These are phyloP conservation scores for Chorisops tibialis DNA, from an alignment of 2,888 invertebrate genomes.

Conservation along the genomic window DNA sequence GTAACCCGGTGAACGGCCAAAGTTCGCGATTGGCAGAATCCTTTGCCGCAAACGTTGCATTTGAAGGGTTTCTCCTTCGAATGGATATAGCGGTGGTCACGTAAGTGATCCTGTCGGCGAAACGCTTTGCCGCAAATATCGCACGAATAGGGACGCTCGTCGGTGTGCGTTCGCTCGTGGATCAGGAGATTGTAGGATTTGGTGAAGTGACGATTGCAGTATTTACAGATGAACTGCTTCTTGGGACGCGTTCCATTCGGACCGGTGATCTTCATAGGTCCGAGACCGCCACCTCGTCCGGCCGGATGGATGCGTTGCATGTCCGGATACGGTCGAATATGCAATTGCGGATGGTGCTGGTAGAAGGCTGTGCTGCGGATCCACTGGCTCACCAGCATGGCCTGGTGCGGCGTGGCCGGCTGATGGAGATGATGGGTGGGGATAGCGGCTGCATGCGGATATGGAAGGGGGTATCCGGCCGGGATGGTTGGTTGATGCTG, in stretches of 20 bases:
- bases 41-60: slow-evolving; percentile 94
- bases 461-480: slow-evolving; percentile 27
- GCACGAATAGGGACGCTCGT: slow-evolving; percentile 93
- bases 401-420: slow-evolving; percentile 53
- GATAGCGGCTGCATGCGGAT: slow-evolving; percentile 49
- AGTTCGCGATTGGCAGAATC: slow-evolving; percentile 96
- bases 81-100: slow-evolving; percentile 95
- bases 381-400: slow-evolving; percentile 71
- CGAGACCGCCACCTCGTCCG: slow-evolving; percentile 54
- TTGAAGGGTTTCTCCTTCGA: slow-evolving; percentile 98
- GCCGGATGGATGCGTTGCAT: slow-evolving; percentile 53
- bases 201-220: slow-evolving; percentile 94
- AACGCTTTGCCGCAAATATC: slow-evolving; percentile 96
- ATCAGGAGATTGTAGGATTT: slow-evolving; percentile 97
- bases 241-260: slow-evolving; percentile 64
- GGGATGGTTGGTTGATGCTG: slow-evolving; percentile 37
- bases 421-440: slow-evolving; percentile 53
- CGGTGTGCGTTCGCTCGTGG: slow-evolving; percentile 95
- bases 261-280: slow-evolving; percentile 57
- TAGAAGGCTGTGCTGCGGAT: slow-evolving; percentile 68
- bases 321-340: slow-evolving; percentile 54
- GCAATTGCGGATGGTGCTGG: slow-evolving; percentile 53
- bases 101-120: slow-evolving; percentile 88
- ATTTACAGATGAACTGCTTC: slow-evolving; percentile 95
- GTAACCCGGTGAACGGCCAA: slow-evolving; percentile 93